Base-by-base conservation (phyloP, 1,140 invertebrate genomes). In the Drosophila pallidifrons region DNA sequence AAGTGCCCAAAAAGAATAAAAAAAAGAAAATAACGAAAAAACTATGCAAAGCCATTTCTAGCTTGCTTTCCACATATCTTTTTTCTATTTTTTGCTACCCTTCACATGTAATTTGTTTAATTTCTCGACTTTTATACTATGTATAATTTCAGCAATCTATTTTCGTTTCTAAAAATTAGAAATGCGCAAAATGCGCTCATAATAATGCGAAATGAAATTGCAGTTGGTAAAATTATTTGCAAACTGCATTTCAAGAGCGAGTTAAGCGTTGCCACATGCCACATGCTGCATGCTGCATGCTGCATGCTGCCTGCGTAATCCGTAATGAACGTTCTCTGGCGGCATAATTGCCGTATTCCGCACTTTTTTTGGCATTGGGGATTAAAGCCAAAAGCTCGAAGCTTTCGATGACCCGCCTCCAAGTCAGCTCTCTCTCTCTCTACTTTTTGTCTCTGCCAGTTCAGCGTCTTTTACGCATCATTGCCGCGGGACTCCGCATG, bases 401-500 rank as follows among this genome's bases (percentile, higher is more conserved):
- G 54, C 28, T 45, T 43, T 32, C 32, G 32, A 32, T 32, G 6
- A 32, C 32, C 32, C 32, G 5, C 13, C 15, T n/a, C 46, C 11
- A 10, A 5, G 3, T 7, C 16, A 8, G 15, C 47, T 3, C 46
- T 28, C 30, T 10, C 8, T 13, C 51, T 28, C 58, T 43, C 5
- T 11, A 7, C 32, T 5, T 20, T 43, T 5, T 52, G n/a, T 43
- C 58, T n/a, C 43, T 71, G 73, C 60, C 52, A 59, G 60, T 54
- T 75, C 68, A 75, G 73, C 73, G 68, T 65, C 73, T 75, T 75
- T 75, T 70, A 75, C 73, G 73, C 68, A 46, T 65, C 73, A 75
- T 55, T 69, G 72, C 57, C 63, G 54, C 35, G 46, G 64, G 64
- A 52, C 49, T n/a, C n/a, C 5, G 28, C 10, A 35, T 51, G 46